Conservation (phyloP, 2,113 vertebrate genomes). For the Chrysemys picta region DNA sequence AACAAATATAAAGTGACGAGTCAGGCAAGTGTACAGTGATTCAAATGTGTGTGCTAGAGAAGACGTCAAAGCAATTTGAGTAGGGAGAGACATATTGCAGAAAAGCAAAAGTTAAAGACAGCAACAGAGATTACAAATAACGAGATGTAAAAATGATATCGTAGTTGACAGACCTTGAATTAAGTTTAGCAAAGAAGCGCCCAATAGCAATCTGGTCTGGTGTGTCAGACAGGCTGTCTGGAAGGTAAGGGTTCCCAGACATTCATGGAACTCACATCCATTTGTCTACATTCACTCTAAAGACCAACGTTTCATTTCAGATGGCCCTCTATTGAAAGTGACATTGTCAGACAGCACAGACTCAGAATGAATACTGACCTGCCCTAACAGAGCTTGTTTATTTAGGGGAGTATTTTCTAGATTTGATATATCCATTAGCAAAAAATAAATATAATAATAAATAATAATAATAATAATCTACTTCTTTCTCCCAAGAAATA, state of each 20-base stretch:
- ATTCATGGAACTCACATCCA: rapidly evolving
- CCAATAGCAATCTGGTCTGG: neutral
- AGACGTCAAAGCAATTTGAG: neutral
- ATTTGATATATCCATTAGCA: neutral
- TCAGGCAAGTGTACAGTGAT: neutral
- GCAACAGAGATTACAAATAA: neutral
- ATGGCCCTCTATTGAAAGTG: neutral
- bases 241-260: neutral
- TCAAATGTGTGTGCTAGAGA: neutral
- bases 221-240: rapidly evolving
- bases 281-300: rapidly evolving
- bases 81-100: neutral
- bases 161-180: neutral
- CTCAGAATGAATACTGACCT: neutral
- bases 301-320: neutral
- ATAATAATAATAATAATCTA: too few species aligned
- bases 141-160: neutral
- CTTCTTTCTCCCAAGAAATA: neutral
- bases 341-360: neutral
- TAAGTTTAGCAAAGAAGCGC: neutral
- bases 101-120: neutral
- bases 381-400: neutral
- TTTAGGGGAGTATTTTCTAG: neutral
- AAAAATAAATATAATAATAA: too few species aligned
- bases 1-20: neutral